These are phyloP conservation scores for Jaculus jaculus DNA, from an alignment of 2,113 vertebrate species.

Conservation along the genomic window DNA sequence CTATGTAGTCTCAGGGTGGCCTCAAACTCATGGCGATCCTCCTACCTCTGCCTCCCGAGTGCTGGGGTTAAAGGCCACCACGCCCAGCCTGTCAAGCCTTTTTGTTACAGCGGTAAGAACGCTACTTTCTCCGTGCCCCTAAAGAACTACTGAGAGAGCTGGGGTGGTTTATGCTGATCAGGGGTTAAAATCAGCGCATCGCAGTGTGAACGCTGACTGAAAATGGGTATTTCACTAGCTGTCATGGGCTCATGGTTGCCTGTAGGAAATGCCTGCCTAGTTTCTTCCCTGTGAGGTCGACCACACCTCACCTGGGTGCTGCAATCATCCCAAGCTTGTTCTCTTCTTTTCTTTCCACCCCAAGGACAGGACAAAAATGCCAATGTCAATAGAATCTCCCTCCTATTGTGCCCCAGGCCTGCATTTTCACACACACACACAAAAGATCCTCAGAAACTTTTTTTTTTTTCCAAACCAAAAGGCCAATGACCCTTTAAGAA, in stretches of 20 bases:
- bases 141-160: not conserved
- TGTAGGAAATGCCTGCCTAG: not conserved
- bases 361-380: not conserved
- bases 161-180: not conserved
- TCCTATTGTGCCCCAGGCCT: not conserved
- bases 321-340: not conserved
- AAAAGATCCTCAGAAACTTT: slow-evolving; percentile 7
- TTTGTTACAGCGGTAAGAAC: not conserved
- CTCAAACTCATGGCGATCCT: no score
- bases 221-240: not conserved
- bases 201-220: not conserved
- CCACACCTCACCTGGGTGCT: not conserved
- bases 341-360: not conserved
- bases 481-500: slow-evolving; percentile 16
- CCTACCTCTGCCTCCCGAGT: no score
- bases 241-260: rapidly evolving
- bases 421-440: slow-evolving; percentile 15
- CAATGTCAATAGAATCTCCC: not conserved
- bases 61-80: no score
- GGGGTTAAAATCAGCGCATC: not conserved
- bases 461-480: slow-evolving; percentile 40
- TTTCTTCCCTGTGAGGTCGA: not conserved
- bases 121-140: not conserved
- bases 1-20: no score
- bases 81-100: not conserved